A percentile compares a stretch with the other conserved stretches of the same genome.
Conservation (phyloP, 1,140 invertebrate species). For the Hyphantria cunea region DNA sequence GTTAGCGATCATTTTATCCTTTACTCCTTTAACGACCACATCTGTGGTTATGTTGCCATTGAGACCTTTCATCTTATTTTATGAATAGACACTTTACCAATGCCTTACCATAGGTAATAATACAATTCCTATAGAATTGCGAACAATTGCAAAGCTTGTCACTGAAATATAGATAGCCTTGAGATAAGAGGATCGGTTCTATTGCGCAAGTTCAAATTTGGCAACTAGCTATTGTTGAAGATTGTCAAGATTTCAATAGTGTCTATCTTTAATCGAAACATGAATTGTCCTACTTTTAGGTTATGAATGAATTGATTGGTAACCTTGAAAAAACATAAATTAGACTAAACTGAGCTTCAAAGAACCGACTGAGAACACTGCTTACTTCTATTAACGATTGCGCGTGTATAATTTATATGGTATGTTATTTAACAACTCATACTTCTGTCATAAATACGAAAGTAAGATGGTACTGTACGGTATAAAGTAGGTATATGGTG, state of each 20-base stretch:
- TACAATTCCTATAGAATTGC: neutral
- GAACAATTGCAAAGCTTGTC: neutral
- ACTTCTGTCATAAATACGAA: too few species aligned
- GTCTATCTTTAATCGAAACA: neutral
- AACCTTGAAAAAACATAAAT: neutral
- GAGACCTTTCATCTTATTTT: too few species aligned
- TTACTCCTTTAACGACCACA: too few species aligned
- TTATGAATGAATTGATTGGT: neutral
- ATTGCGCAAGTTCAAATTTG: neutral
- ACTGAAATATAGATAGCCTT: conserved; percentile 1
- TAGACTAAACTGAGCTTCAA: neutral
- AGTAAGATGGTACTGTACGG: too few species aligned
- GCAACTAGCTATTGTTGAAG: neutral
- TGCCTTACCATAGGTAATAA: too few species aligned
- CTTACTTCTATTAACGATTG: too few species aligned
- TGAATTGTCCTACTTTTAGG: neutral
- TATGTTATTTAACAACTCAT: too few species aligned
- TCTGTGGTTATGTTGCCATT: too few species aligned
- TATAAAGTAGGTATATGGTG: too few species aligned
- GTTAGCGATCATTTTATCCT: too few species aligned
- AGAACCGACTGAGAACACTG: neutral
- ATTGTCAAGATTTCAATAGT: neutral
- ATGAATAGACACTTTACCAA: too few species aligned
- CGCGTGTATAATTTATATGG: too few species aligned
- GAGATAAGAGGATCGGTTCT: neutral